phyloP scores from a whole-genome alignment of 2,888 invertebrate species.

The Thelaira solivaga region DNA sequence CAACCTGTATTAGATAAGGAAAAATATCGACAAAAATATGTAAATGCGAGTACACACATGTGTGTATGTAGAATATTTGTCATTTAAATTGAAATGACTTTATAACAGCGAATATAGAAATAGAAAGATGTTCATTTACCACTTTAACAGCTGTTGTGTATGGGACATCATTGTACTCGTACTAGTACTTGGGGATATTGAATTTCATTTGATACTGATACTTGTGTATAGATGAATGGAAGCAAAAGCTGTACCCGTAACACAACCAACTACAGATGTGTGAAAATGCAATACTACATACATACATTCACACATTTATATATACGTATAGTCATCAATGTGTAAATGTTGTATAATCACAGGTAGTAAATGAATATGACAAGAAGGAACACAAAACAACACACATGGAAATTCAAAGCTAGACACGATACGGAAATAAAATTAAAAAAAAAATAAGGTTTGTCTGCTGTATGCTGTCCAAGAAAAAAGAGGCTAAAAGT shows the following conservation, averaged over 20 bases:
- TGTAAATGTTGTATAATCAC: conserved; percentile 48
- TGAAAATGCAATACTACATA: background rate
- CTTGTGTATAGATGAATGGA: background rate
- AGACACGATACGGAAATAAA: conserved; percentile 40
- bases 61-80: conserved; percentile 14
- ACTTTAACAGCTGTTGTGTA: conserved; percentile 5
- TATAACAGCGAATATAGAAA: conserved; percentile 32
- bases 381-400: background rate
- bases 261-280: background rate
- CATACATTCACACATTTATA: too few species aligned
- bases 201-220: conserved; percentile 44
- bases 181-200: conserved; percentile 35
- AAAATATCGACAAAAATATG: background rate
- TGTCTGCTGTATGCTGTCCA: background rate
- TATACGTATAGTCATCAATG: background rate
- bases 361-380: conserved; percentile 10
- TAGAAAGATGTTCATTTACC: conserved; percentile 15
- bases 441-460: background rate
- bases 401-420: conserved; percentile 26
- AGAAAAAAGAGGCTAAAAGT: too few species aligned
- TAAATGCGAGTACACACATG: too few species aligned
- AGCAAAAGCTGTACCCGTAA: too few species aligned
- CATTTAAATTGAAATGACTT: conserved; percentile 43
- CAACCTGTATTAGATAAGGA: conserved; percentile 13
- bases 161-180: conserved; percentile 37